phyloP scores from a whole-genome alignment of 2,888 invertebrate species.

The Dolichopus griseipennis region DNA sequence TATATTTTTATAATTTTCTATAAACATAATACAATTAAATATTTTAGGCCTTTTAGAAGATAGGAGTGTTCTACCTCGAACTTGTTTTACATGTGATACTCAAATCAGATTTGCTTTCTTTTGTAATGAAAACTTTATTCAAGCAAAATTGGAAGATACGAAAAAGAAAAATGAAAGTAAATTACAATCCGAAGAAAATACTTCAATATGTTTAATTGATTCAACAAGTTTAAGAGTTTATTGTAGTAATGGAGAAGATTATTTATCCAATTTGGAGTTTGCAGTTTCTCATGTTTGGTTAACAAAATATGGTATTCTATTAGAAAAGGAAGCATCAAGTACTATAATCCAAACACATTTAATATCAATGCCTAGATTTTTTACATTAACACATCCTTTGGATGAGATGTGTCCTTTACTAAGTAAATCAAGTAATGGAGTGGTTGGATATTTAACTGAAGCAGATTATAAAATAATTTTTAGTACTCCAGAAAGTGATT shows the following conservation, averaged over 20 bases:
- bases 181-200: background rate
- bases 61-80: slow-evolving; percentile 30
- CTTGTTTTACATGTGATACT: slow-evolving; percentile 71
- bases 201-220: slow-evolving; percentile 43
- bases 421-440: slow-evolving; percentile 54
- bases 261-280: slow-evolving; percentile 67
- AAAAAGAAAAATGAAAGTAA: background rate
- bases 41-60: slow-evolving; percentile 28
- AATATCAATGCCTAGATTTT: slow-evolving; percentile 64
- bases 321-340: slow-evolving; percentile 59
- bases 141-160: slow-evolving; percentile 5
- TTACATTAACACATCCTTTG: slow-evolving; percentile 79
- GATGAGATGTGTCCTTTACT: slow-evolving; percentile 84
- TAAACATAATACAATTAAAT: no score
- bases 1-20: no score
- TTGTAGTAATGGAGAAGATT: slow-evolving; percentile 73
- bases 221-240: slow-evolving; percentile 67
- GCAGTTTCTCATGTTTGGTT: slow-evolving; percentile 76
- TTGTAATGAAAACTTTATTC: slow-evolving; percentile 50
- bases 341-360: slow-evolving; percentile 35
- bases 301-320: slow-evolving; percentile 73
- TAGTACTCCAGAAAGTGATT: slow-evolving; percentile 65
- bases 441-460: slow-evolving; percentile 55
- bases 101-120: slow-evolving; percentile 74
- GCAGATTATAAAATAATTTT: slow-evolving; percentile 59